These are phyloP conservation scores for Brachyhypopomus gauderio DNA, from an alignment of 2,113 vertebrate species.

Conservation along the genomic window DNA sequence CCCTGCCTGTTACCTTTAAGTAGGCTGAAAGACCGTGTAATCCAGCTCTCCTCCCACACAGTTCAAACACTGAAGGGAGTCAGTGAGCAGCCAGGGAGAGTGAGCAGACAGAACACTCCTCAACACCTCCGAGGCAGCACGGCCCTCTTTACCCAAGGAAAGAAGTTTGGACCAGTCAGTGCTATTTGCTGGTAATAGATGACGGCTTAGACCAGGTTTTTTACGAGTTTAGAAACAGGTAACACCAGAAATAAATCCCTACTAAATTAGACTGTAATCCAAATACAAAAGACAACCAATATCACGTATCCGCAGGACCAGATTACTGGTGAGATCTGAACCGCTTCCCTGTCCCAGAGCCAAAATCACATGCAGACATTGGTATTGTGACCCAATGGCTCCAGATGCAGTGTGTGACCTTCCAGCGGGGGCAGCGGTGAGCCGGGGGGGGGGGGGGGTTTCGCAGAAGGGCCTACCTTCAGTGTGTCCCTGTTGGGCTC, in stretches of 20 bases:
- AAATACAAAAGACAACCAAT: background rate
- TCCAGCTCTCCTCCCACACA: constrained; percentile 1
- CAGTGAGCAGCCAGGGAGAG: background rate
- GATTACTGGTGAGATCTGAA: background rate
- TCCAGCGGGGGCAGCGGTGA: background rate
- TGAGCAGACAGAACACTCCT: background rate
- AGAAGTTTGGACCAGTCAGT: background rate
- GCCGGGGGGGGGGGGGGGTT: background rate
- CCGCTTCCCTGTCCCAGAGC: background rate
- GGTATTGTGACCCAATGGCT: background rate
- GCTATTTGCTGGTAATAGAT: no score
- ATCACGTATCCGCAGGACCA: background rate
- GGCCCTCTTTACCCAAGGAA: background rate
- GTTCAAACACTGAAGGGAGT: background rate
- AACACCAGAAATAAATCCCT: no score
- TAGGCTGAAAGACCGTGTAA: background rate
- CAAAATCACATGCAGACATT: background rate
- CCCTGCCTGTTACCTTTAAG: constrained; percentile 15
- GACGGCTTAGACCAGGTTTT: no score
- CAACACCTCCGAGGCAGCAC: background rate
- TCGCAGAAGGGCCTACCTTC: constrained; percentile 74
- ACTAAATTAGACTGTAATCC: no score
- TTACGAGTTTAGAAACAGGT: no score
- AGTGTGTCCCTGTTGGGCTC: constrained; percentile 88
- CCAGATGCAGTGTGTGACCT: background rate